Base-by-base conservation (phyloP, 2,113 vertebrate genomes). In the Baryphthengus martii region DNA sequence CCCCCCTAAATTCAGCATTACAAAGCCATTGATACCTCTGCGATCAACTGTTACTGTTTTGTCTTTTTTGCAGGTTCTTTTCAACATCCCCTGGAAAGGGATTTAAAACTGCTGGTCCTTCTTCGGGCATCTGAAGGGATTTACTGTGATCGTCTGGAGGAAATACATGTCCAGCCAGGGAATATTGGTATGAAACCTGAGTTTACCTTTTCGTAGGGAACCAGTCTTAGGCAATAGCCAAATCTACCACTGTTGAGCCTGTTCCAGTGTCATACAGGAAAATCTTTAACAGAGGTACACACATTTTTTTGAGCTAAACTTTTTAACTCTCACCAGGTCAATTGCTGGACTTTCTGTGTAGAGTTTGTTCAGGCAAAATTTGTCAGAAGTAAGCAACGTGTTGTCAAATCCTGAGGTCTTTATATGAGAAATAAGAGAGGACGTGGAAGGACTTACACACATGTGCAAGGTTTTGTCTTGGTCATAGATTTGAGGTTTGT, bases 121-220 rank as follows among this genome's bases (percentile, higher is more conserved):
- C 97, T 98, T 74, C 96, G 97, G n/a, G 93, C 97, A 45, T 98
- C 98, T 77, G 97, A 98, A 74, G 93, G 88, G 85, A 84, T 98
- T 88, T 91, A 89, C 39, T 98, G 98, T 87, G 94, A 98, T 79
- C 97, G 89, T 70, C 93, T 98, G 40, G 56, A 87, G 67, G 96
- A 78, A 78, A 89, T 98, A 90, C 91, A 8, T 33, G 63, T 96
- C 56, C 94, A 90, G 14, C 89, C 98, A 39, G 98, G 98, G 71
- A 97, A 17, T 70, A 97, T 98, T 72, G 98, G 98, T 98, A 98
- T 85, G 97, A 80, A 94, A 35, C 25, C 77, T 1, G 9, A 52
- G 12, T 80, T 71, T 50, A 39, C 2, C 8, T 80, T 85, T 62
- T 55, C 33, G 11, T 6, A 49, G 33, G 24, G 61, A 75, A 25